Base-by-base conservation (phyloP, 2,888 invertebrate genomes). In the Schrankia costaestrigalis region DNA sequence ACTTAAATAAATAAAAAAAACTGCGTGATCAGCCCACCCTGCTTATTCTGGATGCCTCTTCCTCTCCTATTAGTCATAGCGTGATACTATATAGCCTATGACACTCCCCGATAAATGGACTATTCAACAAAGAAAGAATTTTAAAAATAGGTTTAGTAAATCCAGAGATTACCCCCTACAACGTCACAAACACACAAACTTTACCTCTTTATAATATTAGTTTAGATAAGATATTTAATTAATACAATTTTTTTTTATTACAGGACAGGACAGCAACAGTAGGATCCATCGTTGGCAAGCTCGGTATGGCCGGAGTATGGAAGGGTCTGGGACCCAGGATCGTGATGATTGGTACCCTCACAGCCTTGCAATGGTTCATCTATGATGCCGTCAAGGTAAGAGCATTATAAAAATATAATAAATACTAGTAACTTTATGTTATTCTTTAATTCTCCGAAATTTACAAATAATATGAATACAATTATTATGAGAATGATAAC, bases 311-410 rank as follows among this genome's bases (percentile, higher is more conserved):
- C 8, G 90, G 95, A 41, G 90, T 97, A 58, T 97, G 97, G 97
- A 94, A 95, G 85, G 97, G 97, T 44, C 90, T 97, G 27, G 91
- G 90, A 26, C 96, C 97, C 42, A 95, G 97, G 90, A 98, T 98
- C 66, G 90, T 98, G 60, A 98, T 98, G 97, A 97, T 98, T 64
- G 98, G 97, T 90, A 98, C 97, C 6, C 90, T 98, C 61, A 98
- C 97, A 15, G 97, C 96, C 5, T 91, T 95, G 46, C 97, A 98
- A 77, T 98, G 97, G 97, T 97, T 97, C 90, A 97, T 97, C 86
- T 97, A 97, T 63, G 97, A 98, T 70, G 96, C 94, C n/a, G 97
- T 97, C 47, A 97, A 97, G 89, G 96, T 95, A 46, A 36, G 2
- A 14, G n/a, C n/a, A 27, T 17, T 17, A 17, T 7, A 17, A 5